Base-by-base conservation (phyloP, 1,140 invertebrate species). In the Cephus cinctus region DNA sequence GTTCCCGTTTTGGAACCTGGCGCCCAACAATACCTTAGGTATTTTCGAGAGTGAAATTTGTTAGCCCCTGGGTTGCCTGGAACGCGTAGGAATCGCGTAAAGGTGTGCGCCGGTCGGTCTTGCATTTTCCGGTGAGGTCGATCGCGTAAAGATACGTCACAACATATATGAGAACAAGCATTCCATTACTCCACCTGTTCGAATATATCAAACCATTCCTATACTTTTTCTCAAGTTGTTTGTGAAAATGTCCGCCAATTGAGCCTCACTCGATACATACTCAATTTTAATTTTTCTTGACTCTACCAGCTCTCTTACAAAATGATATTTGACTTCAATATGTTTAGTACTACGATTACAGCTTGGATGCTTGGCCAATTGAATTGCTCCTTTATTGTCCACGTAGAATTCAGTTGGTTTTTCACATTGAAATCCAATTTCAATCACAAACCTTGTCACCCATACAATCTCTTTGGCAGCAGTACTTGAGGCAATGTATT, bases 381-480 rank as follows among this genome's bases (percentile, higher is more conserved):
- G 19, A 18, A 47, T 45, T 16, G 54, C 39, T 27, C 55, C 56
- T 35, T 47, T 22, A 50, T 56, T 58, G 34, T 58, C 51, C 31
- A 43, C 39, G 23, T 31, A 16, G 1, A 56, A 11, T 54, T 58
- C 41, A 31, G 9, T 53, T 19, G 25, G 25, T 6, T 27, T 27
- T 6, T 6, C 25, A 27, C 25, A 27, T 27, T 6, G 25, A n/a
- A 27, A 27, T 6, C 25, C 25, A 18, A 52, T 35, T 34, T 54
- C 49, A 1, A 38, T 44, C 18, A 59, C 44, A 2, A 61, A 23
- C 43, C 20, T 11, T 27, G 19, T 56, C 3, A 76, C 44, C 63
- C 65, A 73, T 21, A 75, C 47, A 6, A 55, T 25, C 52, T 72
- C 71, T 51, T 63, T 69, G 15, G 65, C 53, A 38, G 46, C 67